Conservation (phyloP, 2,797 vertebrate species). For the Parambassis ranga region DNA sequence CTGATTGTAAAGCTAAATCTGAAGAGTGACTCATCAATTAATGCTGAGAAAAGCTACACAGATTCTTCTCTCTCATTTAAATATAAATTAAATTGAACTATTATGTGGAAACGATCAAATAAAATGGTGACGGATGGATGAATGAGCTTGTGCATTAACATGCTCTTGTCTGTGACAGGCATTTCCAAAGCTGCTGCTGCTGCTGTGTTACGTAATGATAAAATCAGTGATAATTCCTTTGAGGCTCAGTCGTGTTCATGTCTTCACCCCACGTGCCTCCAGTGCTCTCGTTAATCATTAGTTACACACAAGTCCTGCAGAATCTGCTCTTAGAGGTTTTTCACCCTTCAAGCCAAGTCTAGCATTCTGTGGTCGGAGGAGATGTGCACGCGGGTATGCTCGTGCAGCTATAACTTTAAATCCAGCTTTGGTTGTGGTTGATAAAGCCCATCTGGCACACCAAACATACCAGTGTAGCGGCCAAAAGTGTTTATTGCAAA, state of each 20-base stretch:
- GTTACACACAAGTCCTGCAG: conserved; percentile 37
- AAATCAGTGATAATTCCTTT: conserved; percentile 46
- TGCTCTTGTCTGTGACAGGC: conserved; percentile 3
- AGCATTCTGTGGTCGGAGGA: neutral
- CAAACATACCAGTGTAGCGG: neutral
- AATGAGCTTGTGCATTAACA: neutral
- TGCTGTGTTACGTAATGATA: conserved; percentile 30
- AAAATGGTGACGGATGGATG: neutral
- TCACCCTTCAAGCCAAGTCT: conserved; percentile 38
- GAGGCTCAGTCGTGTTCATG: conserved; percentile 37
- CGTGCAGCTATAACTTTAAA: conserved; percentile 32
- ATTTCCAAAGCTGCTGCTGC: conserved; percentile 19
- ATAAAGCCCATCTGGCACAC: conserved; percentile 45
- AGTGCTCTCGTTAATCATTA: conserved; percentile 54
- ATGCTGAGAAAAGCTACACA: conserved; percentile 4
- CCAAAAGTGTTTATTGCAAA: conserved; percentile 28
- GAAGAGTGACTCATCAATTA: neutral
- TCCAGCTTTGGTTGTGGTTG: conserved; percentile 39
- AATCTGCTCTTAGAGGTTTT: conserved; percentile 46
- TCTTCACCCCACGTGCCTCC: conserved; percentile 35
- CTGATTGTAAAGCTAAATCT: too few relatives aligned
- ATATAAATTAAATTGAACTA: neutral
- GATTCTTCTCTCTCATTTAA: neutral
- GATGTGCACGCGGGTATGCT: conserved; percentile 13
- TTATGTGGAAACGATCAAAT: conserved; percentile 12